Conservation (phyloP, 2,113 vertebrate genomes). For the Garra rufa region DNA sequence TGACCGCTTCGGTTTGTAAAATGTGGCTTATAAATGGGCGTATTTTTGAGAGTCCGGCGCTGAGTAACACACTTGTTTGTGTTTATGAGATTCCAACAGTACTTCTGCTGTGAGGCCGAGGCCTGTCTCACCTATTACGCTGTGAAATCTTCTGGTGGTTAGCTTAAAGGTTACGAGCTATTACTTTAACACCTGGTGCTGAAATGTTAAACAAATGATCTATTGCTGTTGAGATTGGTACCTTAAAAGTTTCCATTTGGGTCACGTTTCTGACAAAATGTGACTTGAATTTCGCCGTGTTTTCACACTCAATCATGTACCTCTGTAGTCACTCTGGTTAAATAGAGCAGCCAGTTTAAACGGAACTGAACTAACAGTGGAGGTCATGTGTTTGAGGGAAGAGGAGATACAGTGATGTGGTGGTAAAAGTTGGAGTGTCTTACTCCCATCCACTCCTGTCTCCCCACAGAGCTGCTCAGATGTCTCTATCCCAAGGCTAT, state of each 20-base stretch:
- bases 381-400: constrained; percentile 28
- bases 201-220: constrained; percentile 54
- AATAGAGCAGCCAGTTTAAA: constrained; percentile 25
- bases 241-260: constrained; percentile 33
- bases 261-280: constrained; percentile 25
- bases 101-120: neutral
- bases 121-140: neutral
- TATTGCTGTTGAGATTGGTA: constrained; percentile 36
- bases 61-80: constrained; percentile 14
- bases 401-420: constrained; percentile 26
- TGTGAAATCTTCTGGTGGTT: constrained; percentile 14
- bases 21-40: constrained; percentile 33
- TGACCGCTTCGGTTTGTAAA: constrained; percentile 30
- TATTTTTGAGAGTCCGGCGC: constrained; percentile 3
- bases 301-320: constrained; percentile 12
- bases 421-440: constrained; percentile 26
- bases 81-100: constrained; percentile 20
- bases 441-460: constrained; percentile 6
- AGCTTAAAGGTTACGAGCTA: constrained; percentile 40
- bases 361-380: constrained; percentile 13
- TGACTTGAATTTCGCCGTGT: neutral
- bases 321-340: constrained; percentile 15
- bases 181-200: constrained; percentile 58
- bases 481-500: constrained; percentile 58
- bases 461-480: constrained; percentile 24